Conservation (phyloP, 2,888 invertebrate genomes). For the Pyrocoelia pectoralis region DNA sequence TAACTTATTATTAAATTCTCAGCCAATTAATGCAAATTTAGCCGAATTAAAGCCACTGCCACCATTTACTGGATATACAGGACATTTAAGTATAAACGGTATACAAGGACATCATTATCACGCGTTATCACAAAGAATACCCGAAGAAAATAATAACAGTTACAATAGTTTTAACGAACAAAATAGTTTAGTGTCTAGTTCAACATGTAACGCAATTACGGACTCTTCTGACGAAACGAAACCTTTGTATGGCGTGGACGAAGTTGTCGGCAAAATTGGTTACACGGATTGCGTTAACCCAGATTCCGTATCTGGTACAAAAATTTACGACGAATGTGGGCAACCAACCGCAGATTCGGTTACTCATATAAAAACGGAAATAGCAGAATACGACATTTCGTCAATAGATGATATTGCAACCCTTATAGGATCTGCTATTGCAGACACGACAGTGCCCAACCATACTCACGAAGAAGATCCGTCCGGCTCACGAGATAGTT, state of each 20-base stretch:
- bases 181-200: constrained; percentile 74
- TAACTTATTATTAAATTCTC: constrained; percentile 66
- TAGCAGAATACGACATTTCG: constrained; percentile 72
- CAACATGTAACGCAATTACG: constrained; percentile 69
- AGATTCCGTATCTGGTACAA: constrained; percentile 66
- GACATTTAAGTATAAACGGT: constrained; percentile 86
- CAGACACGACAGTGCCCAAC: constrained; percentile 85
- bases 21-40: constrained; percentile 69
- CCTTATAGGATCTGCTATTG: constrained; percentile 88
- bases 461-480: constrained; percentile 71
- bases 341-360: constrained; percentile 61
- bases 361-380: constrained; percentile 64
- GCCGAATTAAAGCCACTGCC: constrained; percentile 87
- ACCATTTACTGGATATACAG: constrained; percentile 87
- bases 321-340: constrained; percentile 64
- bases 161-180: constrained; percentile 68
- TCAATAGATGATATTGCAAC: constrained; percentile 86
- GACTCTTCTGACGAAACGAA: constrained; percentile 66
- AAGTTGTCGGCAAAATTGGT: constrained; percentile 54
- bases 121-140: constrained; percentile 79
- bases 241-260: constrained; percentile 62
- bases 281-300: constrained; percentile 62
- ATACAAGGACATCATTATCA: constrained; percentile 89
- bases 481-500: constrained; percentile 78
- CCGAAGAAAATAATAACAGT: constrained; percentile 76